These are phyloP conservation scores for Poliocrania exsul DNA, from an alignment of 2,797 vertebrate species.

Conservation along the genomic window DNA sequence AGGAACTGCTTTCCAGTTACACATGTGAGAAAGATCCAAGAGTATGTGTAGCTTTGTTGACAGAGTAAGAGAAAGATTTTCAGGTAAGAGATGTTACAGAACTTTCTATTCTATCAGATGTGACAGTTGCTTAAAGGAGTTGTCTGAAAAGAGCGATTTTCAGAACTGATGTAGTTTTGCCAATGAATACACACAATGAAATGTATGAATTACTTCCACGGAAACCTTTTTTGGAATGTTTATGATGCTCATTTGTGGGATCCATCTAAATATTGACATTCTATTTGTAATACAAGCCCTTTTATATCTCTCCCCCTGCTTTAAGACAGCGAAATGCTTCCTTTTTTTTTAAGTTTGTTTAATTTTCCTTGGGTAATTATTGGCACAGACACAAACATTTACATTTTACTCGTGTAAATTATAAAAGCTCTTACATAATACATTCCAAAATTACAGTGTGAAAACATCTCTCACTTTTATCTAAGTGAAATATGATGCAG, in stretches of 20 bases:
- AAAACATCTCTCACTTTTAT: slow-evolving; percentile 2
- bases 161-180: neutral
- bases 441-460: slow-evolving; percentile 32
- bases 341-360: neutral
- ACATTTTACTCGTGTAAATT: slow-evolving; percentile 2
- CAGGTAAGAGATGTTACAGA: slow-evolving; percentile 6
- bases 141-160: neutral
- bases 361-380: neutral
- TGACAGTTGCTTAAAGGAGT: neutral
- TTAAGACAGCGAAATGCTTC: neutral
- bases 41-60: neutral
- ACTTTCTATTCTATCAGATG: neutral
- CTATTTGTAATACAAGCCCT: neutral
- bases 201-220: neutral
- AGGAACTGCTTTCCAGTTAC: slow-evolving; percentile 39
- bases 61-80: neutral
- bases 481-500: neutral
- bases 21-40: slow-evolving; percentile 27
- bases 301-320: neutral
- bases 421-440: slow-evolving; percentile 13
- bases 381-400: neutral
- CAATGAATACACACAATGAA: neutral
- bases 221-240: neutral
- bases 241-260: neutral
- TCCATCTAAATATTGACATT: neutral